Conservation (phyloP, 2,797 vertebrate species). For the Acanthurus tractus region DNA sequence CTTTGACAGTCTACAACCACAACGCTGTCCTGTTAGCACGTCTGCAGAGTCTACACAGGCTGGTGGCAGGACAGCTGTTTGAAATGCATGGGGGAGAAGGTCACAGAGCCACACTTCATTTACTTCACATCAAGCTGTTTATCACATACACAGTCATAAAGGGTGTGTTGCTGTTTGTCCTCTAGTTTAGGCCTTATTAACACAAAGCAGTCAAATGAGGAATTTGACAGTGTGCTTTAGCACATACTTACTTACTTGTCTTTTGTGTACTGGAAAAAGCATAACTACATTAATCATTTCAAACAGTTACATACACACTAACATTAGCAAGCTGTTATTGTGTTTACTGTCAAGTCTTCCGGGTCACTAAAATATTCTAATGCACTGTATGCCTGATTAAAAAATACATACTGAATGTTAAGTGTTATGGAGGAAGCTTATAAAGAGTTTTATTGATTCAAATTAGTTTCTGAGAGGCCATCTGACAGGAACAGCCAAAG, state of each 20-base stretch:
- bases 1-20: constrained; percentile 67
- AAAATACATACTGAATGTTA: constrained; percentile 22
- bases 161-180: constrained; percentile 27
- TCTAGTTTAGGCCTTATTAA: constrained; percentile 16
- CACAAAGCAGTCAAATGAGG: constrained; percentile 30
- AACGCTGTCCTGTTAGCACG: constrained; percentile 61
- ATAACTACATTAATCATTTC: constrained; percentile 10
- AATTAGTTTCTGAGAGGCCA: constrained; percentile 52
- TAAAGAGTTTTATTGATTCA: constrained; percentile 50
- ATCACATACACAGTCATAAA: constrained; percentile 39
- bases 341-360: constrained; percentile 6
- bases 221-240: constrained; percentile 8
- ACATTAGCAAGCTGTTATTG: constrained; percentile 3
- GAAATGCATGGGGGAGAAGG: constrained; percentile 37
- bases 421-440: constrained; percentile 17
- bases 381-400: constrained; percentile 4
- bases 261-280: constrained; percentile 2
- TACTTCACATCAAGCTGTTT: constrained; percentile 41
- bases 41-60: constrained; percentile 58
- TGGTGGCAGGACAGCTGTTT: constrained; percentile 47
- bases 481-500: constrained; percentile 46
- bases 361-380: constrained; percentile 14
- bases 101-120: constrained; percentile 23
- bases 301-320: constrained; percentile 25
- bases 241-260: not conserved